Conservation (phyloP, 2,113 vertebrate genomes). For the Piaya cayana region DNA sequence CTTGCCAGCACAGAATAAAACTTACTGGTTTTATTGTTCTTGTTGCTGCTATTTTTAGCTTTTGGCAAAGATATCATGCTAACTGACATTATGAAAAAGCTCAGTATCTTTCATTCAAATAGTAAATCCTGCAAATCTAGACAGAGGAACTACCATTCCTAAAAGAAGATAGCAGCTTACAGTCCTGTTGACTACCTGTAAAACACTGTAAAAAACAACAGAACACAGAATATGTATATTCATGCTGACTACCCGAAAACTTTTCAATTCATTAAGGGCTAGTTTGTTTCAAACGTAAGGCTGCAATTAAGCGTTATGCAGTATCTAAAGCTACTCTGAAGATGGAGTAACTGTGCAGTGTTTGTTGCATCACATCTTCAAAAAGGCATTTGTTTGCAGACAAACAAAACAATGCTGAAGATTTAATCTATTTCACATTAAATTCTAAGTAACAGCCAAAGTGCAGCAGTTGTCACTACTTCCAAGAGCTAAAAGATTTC, state of each 20-base stretch:
- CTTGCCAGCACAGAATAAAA: background rate
- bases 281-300: accelerated
- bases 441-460: background rate
- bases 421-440: background rate
- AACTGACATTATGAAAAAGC: background rate
- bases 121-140: background rate
- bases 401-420: background rate
- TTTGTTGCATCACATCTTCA: background rate
- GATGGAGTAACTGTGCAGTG: background rate
- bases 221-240: background rate
- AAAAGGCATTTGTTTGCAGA: background rate
- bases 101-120: background rate
- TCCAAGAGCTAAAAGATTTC: background rate
- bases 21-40: too few relatives aligned
- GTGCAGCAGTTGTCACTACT: background rate
- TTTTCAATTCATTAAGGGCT: background rate
- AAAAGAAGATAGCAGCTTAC: background rate
- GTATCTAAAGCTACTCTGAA: background rate
- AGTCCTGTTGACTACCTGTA: background rate
- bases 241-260: background rate
- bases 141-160: background rate
- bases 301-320: background rate
- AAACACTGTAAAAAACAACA: background rate
- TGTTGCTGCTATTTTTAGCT: background rate
- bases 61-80: background rate